phyloP scores from a whole-genome alignment of 2,888 invertebrate species.

The Yponomeuta plumbellus region DNA sequence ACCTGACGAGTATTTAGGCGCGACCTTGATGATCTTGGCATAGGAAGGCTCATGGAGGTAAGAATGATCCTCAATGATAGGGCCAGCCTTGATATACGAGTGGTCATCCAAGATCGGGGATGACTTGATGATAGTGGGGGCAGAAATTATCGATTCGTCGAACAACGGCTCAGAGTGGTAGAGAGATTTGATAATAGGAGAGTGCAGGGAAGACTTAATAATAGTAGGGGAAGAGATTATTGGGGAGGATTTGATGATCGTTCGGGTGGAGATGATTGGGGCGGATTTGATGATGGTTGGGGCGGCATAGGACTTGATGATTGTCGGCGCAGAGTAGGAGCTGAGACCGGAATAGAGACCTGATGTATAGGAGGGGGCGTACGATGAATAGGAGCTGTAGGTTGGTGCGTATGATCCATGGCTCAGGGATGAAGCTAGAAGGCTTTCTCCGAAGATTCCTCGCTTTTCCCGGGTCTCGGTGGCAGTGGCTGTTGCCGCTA shows the following conservation, averaged over 20 bases:
- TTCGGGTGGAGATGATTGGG: neutral
- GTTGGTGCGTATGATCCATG: neutral
- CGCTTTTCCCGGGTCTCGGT: neutral
- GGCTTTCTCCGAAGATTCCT: conserved; percentile 6
- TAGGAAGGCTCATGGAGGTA: neutral
- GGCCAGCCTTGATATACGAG: neutral
- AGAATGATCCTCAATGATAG: neutral
- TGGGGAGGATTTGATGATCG: neutral
- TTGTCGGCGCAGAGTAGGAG: neutral
- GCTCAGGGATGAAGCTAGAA: neutral
- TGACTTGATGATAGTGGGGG: conserved; percentile 1
- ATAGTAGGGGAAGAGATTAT: neutral
- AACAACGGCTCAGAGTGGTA: neutral
- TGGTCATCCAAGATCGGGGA: neutral
- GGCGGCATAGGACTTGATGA: neutral
- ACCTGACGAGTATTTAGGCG: neutral
- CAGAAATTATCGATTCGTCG: neutral
- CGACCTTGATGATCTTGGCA: neutral
- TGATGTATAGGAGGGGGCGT: neutral
- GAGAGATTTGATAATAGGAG: neutral
- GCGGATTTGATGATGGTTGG: neutral
- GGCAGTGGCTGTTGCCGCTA: neutral
- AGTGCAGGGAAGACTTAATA: neutral
- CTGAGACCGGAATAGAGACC: neutral
- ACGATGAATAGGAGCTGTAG: neutral